phyloP scores from a whole-genome alignment of 2,113 vertebrate species.

The Copsychus sechellarum region DNA sequence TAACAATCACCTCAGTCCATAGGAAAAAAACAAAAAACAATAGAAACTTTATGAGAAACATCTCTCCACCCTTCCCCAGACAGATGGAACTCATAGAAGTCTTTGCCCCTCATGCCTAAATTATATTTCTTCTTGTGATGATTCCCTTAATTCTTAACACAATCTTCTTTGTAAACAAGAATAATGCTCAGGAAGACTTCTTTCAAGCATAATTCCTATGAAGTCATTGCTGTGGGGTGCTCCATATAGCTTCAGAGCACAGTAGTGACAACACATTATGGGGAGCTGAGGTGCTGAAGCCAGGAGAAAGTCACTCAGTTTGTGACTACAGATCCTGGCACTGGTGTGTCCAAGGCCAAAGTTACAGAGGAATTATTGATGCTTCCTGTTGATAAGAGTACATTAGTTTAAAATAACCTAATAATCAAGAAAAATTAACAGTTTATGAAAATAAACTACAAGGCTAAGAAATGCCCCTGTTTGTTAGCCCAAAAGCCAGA shows the following conservation, averaged over 20 bases:
- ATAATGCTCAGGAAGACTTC: not conserved
- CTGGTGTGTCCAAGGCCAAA: not conserved
- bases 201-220: not conserved
- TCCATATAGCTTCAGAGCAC: not conserved
- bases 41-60: not conserved
- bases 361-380: not conserved
- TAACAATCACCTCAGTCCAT: not conserved
- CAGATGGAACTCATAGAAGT: not conserved
- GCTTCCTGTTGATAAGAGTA: not conserved
- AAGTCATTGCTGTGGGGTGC: not conserved
- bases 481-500: not conserved
- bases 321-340: not conserved
- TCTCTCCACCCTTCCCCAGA: not conserved
- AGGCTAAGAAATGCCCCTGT: not conserved
- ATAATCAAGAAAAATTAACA: not conserved
- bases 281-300: not conserved
- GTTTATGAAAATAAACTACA: not conserved
- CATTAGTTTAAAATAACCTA: not conserved
- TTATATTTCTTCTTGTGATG: not conserved
- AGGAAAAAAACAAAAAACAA: not conserved
- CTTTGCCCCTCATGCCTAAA: not conserved
- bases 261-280: accelerated
- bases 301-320: not conserved
- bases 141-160: not conserved
- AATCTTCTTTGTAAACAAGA: not conserved